These are phyloP conservation scores for Batillaria attramentaria DNA, from an alignment of 1,140 invertebrate species.

Conservation along the genomic window DNA sequence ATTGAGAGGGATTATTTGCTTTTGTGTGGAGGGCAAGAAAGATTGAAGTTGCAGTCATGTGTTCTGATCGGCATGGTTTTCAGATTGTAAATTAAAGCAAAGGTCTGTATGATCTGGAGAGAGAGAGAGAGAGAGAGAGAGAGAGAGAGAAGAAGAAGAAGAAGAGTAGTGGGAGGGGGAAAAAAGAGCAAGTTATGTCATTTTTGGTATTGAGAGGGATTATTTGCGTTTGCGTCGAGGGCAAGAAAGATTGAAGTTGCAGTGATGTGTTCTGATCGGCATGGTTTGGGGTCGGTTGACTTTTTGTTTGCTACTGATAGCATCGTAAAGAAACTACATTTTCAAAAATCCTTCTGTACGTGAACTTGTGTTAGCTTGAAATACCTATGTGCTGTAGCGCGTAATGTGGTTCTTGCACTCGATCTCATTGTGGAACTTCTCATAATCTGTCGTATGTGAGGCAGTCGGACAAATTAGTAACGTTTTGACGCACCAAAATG, in stretches of 20 bases:
- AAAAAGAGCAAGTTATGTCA: not conserved
- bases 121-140: slow-evolving; percentile 2
- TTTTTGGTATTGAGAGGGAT: not conserved
- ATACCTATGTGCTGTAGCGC: too few species aligned
- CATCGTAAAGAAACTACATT: not conserved
- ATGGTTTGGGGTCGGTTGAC: too few species aligned
- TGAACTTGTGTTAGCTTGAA: not conserved
- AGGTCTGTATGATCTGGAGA: not conserved
- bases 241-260: too few species aligned
- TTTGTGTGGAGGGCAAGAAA: not conserved
- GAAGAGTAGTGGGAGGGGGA: not conserved
- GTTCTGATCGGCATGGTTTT: not conserved
- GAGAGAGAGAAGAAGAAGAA: not conserved
- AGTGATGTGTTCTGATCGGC: too few species aligned
- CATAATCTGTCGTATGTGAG: too few species aligned
- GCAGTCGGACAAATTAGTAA: too few species aligned
- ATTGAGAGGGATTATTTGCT: not conserved
- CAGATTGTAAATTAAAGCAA: not conserved
- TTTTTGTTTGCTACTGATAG: not conserved
- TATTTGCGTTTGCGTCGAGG: too few species aligned
- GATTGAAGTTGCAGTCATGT: not conserved
- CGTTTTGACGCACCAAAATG: too few species aligned
- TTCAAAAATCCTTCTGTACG: not conserved
- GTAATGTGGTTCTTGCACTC: too few species aligned
- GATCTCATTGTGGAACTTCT: too few species aligned